phyloP scores from a whole-genome alignment of 2,797 vertebrate genomes.

The Babyrousa celebensis region DNA sequence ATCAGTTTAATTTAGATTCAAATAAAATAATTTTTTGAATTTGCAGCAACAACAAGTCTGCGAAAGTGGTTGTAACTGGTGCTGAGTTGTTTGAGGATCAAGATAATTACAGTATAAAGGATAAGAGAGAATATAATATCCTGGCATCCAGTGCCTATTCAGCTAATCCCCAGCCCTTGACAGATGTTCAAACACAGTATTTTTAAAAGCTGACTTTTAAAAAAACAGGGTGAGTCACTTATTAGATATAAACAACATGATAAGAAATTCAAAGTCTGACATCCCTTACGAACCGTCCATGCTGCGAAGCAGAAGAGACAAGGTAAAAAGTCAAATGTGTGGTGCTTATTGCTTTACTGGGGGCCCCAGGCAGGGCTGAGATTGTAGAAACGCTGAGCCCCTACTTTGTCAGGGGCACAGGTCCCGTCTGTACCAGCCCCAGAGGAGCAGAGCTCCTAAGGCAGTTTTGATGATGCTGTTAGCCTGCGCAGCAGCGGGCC shows the following conservation, averaged over 20 bases:
- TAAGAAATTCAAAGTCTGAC: constrained; percentile 85
- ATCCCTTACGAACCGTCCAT: constrained; percentile 67
- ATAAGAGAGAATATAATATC: constrained; percentile 90
- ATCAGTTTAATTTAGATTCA: constrained; percentile 90
- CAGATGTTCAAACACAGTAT: constrained; percentile 89
- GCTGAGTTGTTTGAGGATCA: constrained; percentile 90
- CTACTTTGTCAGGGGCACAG: background rate
- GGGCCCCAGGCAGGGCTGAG: background rate
- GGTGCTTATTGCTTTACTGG: background rate
- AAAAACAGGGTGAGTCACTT: constrained; percentile 85
- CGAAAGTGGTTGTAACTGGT: constrained; percentile 88
- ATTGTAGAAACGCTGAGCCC: rapidly evolving
- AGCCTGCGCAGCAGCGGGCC: rapidly evolving
- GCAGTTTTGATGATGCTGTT: background rate
- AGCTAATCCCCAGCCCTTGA: constrained; percentile 89
- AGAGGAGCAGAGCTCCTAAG: background rate
- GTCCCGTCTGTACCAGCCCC: background rate
- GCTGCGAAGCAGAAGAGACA: constrained; percentile 71
- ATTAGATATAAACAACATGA: constrained; percentile 88
- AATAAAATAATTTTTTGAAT: constrained; percentile 90
- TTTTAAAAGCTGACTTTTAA: constrained; percentile 89
- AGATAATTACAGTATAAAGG: constrained; percentile 90
- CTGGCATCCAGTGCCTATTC: constrained; percentile 88
- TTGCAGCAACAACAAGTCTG: constrained; percentile 89
- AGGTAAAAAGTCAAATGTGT: constrained; percentile 30